These are phyloP conservation scores for Parotocinclus haroldoi DNA, from an alignment of 2,797 vertebrate genomes.

Conservation along the genomic window DNA sequence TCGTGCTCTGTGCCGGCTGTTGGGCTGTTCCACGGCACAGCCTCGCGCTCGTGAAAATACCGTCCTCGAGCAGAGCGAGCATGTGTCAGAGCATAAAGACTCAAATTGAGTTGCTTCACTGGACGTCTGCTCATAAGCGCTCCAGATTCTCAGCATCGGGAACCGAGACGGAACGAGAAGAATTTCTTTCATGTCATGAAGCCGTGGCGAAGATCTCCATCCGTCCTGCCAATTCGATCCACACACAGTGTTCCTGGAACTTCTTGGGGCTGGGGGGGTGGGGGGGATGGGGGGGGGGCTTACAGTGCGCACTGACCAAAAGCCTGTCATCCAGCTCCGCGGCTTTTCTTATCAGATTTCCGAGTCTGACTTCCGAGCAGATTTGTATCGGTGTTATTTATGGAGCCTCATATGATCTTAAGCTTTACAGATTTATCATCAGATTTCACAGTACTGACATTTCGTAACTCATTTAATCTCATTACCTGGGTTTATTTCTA, in stretches of 20 bases:
- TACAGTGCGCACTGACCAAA: conserved; percentile 33
- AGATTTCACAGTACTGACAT: too few relatives aligned
- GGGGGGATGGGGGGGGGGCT: background rate
- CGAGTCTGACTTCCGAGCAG: conserved; percentile 4
- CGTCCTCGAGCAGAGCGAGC: conserved; percentile 22
- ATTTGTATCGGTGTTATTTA: conserved; percentile 36
- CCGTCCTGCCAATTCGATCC: conserved; percentile 61
- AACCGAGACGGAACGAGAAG: conserved; percentile 26
- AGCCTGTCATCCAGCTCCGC: conserved; percentile 16
- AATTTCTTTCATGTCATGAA: conserved; percentile 42
- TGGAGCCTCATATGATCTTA: conserved; percentile 1
- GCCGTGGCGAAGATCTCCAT: conserved; percentile 50
- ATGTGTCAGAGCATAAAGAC: background rate
- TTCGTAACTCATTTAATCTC: too few relatives aligned
- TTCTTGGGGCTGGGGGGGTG: conserved; percentile 25
- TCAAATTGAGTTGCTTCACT: conserved; percentile 14
- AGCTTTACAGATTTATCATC: too few relatives aligned
- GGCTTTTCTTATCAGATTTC: conserved; percentile 35
- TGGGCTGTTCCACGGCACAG: too few relatives aligned
- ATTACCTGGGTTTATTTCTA: too few relatives aligned
- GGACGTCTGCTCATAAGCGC: conserved; percentile 15
- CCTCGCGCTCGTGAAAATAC: conserved; percentile 27
- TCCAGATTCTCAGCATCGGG: conserved; percentile 35
- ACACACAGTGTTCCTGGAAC: conserved; percentile 62
- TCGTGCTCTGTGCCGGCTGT: too few relatives aligned